Evolutionary conservation across 2,113 vertebrate species (phyloP).

Genomic region (Gobius niger): DNA sequence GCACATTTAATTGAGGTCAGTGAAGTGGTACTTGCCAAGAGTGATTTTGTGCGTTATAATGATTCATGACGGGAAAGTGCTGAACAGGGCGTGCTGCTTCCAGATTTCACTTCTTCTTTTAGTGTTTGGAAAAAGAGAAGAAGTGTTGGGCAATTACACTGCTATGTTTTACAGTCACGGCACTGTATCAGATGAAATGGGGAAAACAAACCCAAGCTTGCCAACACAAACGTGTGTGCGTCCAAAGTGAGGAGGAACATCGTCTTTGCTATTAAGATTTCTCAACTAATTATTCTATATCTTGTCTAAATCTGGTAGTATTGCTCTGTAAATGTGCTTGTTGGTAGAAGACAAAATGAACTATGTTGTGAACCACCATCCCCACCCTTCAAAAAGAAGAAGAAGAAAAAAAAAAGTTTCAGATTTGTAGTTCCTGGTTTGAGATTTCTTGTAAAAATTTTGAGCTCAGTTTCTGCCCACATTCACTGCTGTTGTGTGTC

Average conservation of each 20-base stretch:
- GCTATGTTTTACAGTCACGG: background rate
- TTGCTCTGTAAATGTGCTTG: no score
- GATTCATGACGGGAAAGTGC: slow-evolving; percentile 9
- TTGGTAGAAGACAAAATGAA: no score
- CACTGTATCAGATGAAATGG: background rate
- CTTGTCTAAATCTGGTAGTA: no score
- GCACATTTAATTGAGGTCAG: background rate
- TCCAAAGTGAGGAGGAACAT: background rate
- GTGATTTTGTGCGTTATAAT: background rate
- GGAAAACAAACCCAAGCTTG: background rate
- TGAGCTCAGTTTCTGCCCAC: slow-evolving; percentile 20
- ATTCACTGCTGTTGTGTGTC: slow-evolving; percentile 22
- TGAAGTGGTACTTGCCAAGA: background rate
- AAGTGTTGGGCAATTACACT: background rate
- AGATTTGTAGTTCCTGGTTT: no score
- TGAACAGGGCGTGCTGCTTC: slow-evolving; percentile 8
- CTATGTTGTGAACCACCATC: no score
- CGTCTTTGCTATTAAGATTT: no score
- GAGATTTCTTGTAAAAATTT: no score
- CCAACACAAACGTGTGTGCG: background rate
- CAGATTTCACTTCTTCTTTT: slow-evolving; percentile 51
- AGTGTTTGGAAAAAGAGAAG: background rate
- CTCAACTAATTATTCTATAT: no score
- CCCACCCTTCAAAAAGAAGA: no score
- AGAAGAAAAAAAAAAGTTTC: no score